Evolutionary conservation across 2,797 vertebrate species (phyloP).

Genomic region (Remorina albescens): DNA sequence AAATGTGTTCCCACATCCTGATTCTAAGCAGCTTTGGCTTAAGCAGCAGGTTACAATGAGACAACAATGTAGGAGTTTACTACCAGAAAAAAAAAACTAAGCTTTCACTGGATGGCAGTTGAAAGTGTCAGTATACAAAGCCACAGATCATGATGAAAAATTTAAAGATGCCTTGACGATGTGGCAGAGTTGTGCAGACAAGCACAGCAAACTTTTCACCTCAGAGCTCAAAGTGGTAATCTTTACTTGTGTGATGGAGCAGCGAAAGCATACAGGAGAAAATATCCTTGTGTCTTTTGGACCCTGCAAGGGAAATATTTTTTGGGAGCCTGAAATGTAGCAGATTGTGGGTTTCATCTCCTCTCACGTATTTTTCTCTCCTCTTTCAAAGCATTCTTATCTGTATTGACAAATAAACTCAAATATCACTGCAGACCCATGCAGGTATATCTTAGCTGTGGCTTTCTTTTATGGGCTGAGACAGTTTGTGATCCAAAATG

Average conservation of each 20-base stretch:
- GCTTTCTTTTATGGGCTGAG: constrained; percentile 19
- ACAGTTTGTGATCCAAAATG: constrained; percentile 45
- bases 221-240: neutral
- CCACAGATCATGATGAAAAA: neutral
- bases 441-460: constrained; percentile 10
- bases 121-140: neutral
- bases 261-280: neutral
- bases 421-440: constrained; percentile 61
- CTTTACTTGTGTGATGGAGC: neutral
- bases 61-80: neutral
- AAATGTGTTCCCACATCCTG: neutral
- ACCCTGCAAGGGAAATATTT: neutral
- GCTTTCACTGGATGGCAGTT: neutral
- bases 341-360: constrained; percentile 25
- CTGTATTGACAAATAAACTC: constrained; percentile 49
- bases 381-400: constrained; percentile 54
- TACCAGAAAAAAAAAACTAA: neutral
- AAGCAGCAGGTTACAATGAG: constrained; percentile 7
- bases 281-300: neutral
- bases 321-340: constrained; percentile 4
- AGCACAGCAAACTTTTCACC: neutral
- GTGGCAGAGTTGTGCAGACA: neutral
- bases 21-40: neutral
- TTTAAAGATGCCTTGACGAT: neutral
- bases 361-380: constrained; percentile 10